Evolutionary conservation across 2,888 invertebrate genomes (phyloP).

Genomic region (Mantis religiosa): DNA sequence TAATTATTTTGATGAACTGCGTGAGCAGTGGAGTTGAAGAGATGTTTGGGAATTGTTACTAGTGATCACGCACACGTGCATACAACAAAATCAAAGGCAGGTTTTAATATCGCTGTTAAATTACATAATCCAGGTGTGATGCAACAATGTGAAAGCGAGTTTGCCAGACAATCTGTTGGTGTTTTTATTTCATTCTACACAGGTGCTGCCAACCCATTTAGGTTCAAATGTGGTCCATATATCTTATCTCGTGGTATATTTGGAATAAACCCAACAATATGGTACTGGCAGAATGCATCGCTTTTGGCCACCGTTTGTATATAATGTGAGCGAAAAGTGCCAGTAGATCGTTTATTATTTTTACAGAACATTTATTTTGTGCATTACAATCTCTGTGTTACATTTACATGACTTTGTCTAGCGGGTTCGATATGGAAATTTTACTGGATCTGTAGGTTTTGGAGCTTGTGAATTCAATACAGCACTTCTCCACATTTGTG

Average conservation of each 20-base stretch:
- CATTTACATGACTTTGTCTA: no score
- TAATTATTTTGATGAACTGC: no score
- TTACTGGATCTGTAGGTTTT: no score
- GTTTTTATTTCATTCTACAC: background rate
- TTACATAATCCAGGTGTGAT: background rate
- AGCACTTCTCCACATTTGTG: no score
- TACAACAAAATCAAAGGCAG: background rate
- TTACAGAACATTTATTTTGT: no score
- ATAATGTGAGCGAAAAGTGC: no score
- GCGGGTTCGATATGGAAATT: no score
- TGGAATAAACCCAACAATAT: background rate
- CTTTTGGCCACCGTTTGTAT: no score
- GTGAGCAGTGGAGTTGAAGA: background rate
- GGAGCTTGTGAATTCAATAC: no score
- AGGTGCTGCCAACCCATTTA: background rate
- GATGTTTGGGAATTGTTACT: background rate
- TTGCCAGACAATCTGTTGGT: background rate
- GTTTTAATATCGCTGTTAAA: background rate
- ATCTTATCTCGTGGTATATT: background rate
- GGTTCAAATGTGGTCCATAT: background rate
- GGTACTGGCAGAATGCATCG: no score
- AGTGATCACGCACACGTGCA: background rate
- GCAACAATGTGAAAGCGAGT: background rate
- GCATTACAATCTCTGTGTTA: no score
- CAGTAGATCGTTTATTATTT: no score